Conservation (phyloP, 2,113 vertebrate species). For the Neolamprologus caudopunctatus region DNA sequence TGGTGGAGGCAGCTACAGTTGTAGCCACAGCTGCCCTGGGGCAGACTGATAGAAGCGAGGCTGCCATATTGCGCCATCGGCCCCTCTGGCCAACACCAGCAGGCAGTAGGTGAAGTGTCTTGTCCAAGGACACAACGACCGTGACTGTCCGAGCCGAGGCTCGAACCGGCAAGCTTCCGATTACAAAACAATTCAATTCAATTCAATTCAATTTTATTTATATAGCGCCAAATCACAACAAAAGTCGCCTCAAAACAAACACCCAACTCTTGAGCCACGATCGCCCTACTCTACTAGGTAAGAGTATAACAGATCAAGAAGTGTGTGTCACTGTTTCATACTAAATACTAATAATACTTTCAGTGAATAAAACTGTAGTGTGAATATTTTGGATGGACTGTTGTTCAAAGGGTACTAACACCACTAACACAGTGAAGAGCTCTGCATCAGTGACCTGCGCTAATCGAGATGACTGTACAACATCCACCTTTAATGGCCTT, state of each 20-base stretch:
- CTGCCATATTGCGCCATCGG: accelerated
- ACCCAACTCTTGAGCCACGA: no score
- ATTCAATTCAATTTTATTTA: no score
- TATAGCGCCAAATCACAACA: no score
- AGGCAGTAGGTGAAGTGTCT: accelerated
- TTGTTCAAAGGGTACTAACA: neutral
- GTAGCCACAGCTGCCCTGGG: no score
- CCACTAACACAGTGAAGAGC: neutral
- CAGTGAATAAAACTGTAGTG: neutral
- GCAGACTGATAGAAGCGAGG: no score
- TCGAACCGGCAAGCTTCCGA: accelerated
- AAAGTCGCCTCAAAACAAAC: no score
- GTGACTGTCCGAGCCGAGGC: no score
- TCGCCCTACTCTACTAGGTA: no score
- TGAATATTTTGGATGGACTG: neutral
- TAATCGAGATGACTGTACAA: neutral
- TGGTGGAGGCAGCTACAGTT: no score
- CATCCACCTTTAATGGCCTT: neutral
- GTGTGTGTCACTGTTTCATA: neutral
- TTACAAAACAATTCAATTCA: no score
- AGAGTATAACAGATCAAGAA: neutral
- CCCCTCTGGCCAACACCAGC: accelerated
- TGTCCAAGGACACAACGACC: no score
- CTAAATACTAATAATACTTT: neutral
- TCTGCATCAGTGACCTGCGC: neutral